phyloP scores from a whole-genome alignment of 2,888 invertebrate species.

The Tipula vernalis region DNA sequence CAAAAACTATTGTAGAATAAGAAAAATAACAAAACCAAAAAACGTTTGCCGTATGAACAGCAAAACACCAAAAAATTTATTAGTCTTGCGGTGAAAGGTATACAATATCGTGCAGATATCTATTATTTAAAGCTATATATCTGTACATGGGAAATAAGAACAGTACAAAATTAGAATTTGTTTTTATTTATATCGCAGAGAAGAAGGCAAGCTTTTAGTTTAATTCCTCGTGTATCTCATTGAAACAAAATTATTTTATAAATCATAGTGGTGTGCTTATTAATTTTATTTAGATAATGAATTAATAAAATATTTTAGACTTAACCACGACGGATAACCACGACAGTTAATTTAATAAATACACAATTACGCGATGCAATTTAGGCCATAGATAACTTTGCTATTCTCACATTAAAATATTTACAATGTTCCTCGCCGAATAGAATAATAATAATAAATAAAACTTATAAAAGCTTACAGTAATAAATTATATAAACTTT shows the following conservation, averaged over 20 bases:
- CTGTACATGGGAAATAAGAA: no score
- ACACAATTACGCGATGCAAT: background rate
- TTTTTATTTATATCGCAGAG: background rate
- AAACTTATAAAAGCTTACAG: background rate
- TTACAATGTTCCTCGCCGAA: background rate
- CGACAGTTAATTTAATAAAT: background rate
- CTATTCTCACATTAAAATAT: background rate
- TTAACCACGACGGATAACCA: no score
- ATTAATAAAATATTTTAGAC: no score
- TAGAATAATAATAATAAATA: background rate
- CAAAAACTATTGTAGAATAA: background rate
- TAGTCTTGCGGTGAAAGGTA: background rate
- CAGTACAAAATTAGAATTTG: no score
- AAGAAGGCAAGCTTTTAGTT: background rate
- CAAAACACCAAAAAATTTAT: background rate
- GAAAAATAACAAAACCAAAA: background rate
- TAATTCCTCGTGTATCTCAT: background rate
- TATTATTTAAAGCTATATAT: no score
- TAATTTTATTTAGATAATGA: no score
- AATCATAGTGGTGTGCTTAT: no score
- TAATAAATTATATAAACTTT: background rate
- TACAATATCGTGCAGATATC: no score
- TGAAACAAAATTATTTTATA: background rate
- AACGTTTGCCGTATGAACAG: background rate
- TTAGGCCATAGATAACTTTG: background rate